These are phyloP conservation scores for Rhaphigaster nebulosa DNA, from an alignment of 2,888 invertebrate species.

Conservation along the genomic window DNA sequence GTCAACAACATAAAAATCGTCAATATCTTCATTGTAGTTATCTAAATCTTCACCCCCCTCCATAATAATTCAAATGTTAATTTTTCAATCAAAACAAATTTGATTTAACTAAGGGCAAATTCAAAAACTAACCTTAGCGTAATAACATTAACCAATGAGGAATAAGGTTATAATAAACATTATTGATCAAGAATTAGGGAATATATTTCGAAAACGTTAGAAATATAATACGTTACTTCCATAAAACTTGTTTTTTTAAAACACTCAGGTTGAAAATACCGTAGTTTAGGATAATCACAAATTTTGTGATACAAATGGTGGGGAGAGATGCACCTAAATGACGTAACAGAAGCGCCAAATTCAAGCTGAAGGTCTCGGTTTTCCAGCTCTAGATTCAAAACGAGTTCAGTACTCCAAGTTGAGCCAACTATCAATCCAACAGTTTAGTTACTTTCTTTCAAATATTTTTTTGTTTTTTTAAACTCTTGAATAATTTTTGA, in stretches of 20 bases:
- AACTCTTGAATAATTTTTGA: neutral
- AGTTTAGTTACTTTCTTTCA: neutral
- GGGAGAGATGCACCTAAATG: neutral
- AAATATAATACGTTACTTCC: neutral
- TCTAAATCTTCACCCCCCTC: neutral
- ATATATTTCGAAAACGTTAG: neutral
- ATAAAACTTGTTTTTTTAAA: neutral
- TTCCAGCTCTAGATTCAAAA: neutral
- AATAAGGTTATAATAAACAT: neutral
- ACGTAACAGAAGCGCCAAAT: conserved; percentile 53
- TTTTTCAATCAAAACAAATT: conserved; percentile 12
- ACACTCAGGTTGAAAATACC: neutral
- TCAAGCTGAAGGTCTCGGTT: conserved; percentile 52
- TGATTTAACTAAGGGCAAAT: neutral
- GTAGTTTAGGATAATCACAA: neutral
- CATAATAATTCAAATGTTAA: conserved; percentile 28
- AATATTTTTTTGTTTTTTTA: neutral
- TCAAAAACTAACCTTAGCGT: conserved; percentile 35
- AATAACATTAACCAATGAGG: neutral
- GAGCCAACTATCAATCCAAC: neutral
- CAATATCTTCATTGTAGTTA: conserved; percentile 16
- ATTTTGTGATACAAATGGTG: neutral
- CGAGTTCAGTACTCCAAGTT: neutral
- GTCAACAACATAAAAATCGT: conserved; percentile 52
- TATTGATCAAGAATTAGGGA: neutral